A percentile compares a stretch with the other conserved stretches of the same genome.
phyloP scores from a whole-genome alignment of 2,888 invertebrate genomes.

The Lepidocyrtinus sp. region DNA sequence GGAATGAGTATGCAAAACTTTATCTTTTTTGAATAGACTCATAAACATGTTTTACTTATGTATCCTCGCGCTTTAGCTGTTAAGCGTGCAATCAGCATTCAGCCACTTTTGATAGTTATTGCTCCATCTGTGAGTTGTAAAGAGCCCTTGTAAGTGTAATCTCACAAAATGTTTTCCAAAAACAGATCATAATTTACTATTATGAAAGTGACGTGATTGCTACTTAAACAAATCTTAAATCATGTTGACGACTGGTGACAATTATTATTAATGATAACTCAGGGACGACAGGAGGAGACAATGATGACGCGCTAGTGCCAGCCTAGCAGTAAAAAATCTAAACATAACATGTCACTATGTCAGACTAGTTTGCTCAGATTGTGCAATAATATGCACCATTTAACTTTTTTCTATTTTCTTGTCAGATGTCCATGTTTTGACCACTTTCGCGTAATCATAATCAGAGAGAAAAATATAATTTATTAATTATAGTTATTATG shows the following conservation, averaged over 20 bases:
- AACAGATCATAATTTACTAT: slow-evolving; percentile 1
- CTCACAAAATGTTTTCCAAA: not conserved
- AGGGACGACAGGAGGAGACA: not conserved
- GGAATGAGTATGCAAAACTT: not conserved
- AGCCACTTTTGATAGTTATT: not conserved
- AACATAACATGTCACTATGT: too few relatives aligned
- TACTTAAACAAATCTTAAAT: not conserved
- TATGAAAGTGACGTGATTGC: not conserved
- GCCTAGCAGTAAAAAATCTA: not conserved
- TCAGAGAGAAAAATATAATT: slow-evolving; percentile 15
- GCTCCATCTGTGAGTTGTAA: not conserved
- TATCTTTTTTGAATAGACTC: too few relatives aligned
- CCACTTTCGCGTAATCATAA: not conserved
- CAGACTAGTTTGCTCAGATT: too few relatives aligned
- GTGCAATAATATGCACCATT: too few relatives aligned
- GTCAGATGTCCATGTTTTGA: slow-evolving; percentile 21
- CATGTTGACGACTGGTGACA: not conserved
- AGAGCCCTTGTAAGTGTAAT: not conserved
- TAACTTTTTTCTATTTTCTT: not conserved
- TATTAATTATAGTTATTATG: slow-evolving; percentile 22
- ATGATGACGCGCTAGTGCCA: not conserved
- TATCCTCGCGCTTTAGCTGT: not conserved
- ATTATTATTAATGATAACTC: slow-evolving; percentile 17
- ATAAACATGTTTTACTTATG: not conserved
- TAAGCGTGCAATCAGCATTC: not conserved